Percentiles rank a stretch among this genome's conserved stretches.
Evolutionary conservation across 2,113 vertebrate genomes (phyloP).

Genomic region (Piaya cayana): DNA sequence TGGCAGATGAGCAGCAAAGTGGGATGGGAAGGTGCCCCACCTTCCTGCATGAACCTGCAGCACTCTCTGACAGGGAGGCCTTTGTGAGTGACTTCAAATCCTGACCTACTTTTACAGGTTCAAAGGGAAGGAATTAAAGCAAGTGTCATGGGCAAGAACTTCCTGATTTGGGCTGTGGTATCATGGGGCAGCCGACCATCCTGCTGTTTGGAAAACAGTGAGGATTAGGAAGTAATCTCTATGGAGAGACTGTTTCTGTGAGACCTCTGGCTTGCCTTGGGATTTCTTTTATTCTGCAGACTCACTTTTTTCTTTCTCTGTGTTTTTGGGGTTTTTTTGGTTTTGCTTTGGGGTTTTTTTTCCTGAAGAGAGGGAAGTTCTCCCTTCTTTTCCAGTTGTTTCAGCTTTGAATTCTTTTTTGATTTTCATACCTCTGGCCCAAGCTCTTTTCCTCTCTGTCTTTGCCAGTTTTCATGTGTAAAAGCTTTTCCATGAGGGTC

Average conservation of each 20-base stretch:
- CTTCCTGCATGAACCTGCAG: background rate
- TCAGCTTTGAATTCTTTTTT: background rate
- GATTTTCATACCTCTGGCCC: background rate
- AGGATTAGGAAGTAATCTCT: background rate
- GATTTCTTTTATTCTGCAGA: background rate
- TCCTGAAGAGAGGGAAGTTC: background rate
- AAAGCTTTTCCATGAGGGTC: slow-evolving; percentile 5
- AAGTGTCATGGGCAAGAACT: background rate
- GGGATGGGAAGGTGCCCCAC: background rate
- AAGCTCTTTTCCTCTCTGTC: background rate
- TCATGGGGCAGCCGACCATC: background rate
- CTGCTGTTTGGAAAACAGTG: accelerated
- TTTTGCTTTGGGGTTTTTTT: background rate
- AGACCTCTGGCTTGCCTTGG: background rate
- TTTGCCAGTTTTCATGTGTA: background rate
- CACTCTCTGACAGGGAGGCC: background rate
- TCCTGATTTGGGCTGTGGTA: background rate
- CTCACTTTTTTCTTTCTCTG: background rate
- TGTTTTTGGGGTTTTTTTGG: background rate
- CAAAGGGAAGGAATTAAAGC: background rate
- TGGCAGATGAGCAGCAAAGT: accelerated
- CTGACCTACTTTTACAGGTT: background rate
- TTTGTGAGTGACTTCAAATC: background rate
- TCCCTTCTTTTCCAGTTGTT: background rate
- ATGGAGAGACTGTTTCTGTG: background rate